A percentile compares a stretch with the other conserved stretches of the same genome.
Conservation (phyloP, 2,888 invertebrate genomes). For the Tanypteryx hageni region DNA sequence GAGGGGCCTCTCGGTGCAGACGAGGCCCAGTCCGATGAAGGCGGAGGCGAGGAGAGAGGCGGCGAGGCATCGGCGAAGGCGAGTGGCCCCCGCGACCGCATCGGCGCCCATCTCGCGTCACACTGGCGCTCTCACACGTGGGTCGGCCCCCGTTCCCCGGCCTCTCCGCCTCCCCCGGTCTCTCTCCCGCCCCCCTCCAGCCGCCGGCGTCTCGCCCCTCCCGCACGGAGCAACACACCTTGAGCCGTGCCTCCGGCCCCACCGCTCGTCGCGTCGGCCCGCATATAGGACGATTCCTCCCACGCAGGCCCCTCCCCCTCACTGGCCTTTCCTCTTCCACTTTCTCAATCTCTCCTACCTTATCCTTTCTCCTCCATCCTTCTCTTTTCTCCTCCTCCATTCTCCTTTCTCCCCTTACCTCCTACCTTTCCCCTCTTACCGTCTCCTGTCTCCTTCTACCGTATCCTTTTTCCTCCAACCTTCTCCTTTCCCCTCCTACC, state of each 20-base stretch:
- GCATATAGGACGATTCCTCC: neutral
- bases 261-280: neutral
- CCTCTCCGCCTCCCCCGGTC: neutral
- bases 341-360: too few species aligned
- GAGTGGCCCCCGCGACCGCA: neutral
- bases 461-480: too few species aligned
- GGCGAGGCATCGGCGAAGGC: neutral
- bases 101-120: neutral
- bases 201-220: neutral
- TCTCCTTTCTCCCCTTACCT: neutral
- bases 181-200: neutral
- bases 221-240: neutral
- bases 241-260: neutral
- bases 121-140: constrained; percentile 11
- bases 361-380: neutral
- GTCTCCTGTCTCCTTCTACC: too few species aligned
- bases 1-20: constrained; percentile 22
- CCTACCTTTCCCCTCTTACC: too few species aligned
- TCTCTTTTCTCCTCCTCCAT: neutral
- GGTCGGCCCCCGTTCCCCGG: neutral
- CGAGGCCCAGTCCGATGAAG: constrained; percentile 18
- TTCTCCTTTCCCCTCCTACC: too few species aligned
- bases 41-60: neutral
- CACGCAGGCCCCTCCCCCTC: neutral
- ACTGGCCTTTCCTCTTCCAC: too few species aligned